Percentiles rank a stretch among this genome's conserved stretches.
Evolutionary conservation across 1,140 invertebrate species (phyloP).

Genomic region (Odontomachus brunneus): DNA sequence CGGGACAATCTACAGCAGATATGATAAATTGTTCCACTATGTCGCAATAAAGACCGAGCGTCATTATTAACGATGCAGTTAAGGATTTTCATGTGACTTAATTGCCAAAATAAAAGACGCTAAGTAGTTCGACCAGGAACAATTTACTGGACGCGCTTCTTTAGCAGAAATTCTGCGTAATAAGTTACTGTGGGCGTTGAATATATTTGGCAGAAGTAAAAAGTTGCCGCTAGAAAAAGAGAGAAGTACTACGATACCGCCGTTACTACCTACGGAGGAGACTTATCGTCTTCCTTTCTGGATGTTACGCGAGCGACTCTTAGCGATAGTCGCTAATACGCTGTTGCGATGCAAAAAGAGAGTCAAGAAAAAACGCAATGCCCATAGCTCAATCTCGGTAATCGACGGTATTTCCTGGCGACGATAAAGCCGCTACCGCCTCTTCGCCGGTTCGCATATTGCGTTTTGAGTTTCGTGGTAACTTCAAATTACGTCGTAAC

Average conservation of each 20-base stretch:
- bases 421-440: constrained; percentile 17
- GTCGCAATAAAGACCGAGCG: too few species aligned
- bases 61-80: too few species aligned
- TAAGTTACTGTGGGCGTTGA: too few species aligned
- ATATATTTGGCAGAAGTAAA: background rate
- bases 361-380: background rate
- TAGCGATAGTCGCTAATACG: constrained; percentile 9
- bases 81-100: too few species aligned
- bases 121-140: too few species aligned
- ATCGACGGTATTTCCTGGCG: constrained; percentile 8
- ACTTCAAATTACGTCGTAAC: constrained; percentile 39
- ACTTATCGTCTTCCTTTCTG: constrained; percentile 9
- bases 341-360: background rate
- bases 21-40: too few species aligned
- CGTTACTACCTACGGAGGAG: background rate
- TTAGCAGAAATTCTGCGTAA: too few species aligned
- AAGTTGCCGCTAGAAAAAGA: background rate
- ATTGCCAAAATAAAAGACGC: too few species aligned
- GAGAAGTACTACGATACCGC: background rate
- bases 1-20: too few species aligned
- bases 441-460: constrained; percentile 12
- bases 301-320: background rate
- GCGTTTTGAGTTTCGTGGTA: constrained; percentile 35
- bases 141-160: too few species aligned
- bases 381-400: background rate